Conservation (phyloP, 2,888 invertebrate genomes). For the Tolmerus cingulatus region DNA sequence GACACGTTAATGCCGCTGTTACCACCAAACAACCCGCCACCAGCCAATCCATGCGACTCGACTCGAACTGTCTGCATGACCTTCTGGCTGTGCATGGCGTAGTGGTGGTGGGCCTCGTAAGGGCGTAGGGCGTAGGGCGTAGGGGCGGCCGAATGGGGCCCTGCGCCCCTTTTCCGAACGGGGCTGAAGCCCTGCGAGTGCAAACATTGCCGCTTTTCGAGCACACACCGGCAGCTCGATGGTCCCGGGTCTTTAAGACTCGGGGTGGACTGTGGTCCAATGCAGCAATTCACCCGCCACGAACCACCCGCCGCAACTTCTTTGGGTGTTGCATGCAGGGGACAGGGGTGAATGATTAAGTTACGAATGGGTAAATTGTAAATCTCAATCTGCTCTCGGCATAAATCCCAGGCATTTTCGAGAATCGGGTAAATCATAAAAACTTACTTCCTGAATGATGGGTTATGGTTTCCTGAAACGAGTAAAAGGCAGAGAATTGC, state of each 20-base stretch:
- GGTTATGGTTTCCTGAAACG: neutral
- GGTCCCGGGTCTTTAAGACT: neutral
- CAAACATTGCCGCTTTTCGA: neutral
- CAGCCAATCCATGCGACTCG: neutral
- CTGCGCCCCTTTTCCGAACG: neutral
- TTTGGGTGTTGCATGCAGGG: neutral
- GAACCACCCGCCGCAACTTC: neutral
- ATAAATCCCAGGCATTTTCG: neutral
- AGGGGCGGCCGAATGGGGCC: neutral
- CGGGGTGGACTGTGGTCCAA: neutral
- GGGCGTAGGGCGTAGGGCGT: too few relatives aligned
- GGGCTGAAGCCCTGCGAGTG: neutral
- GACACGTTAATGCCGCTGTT: slow-evolving; percentile 34
- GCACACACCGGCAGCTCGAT: neutral
- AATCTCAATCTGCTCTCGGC: neutral
- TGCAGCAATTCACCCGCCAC: neutral
- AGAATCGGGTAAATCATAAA: neutral
- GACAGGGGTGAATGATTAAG: neutral
- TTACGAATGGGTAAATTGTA: neutral
- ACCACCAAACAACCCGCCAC: slow-evolving; percentile 38
- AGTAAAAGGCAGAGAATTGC: neutral
- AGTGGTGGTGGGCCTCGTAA: slow-evolving; percentile 4
- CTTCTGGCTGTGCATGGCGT: neutral
- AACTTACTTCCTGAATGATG: neutral
- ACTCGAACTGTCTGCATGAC: slow-evolving; percentile 18